Percentiles rank a stretch among this genome's conserved stretches.
These are phyloP conservation scores for Diplogasteroides magnus DNA, from an alignment of 1,140 invertebrate species.

Conservation along the genomic window DNA sequence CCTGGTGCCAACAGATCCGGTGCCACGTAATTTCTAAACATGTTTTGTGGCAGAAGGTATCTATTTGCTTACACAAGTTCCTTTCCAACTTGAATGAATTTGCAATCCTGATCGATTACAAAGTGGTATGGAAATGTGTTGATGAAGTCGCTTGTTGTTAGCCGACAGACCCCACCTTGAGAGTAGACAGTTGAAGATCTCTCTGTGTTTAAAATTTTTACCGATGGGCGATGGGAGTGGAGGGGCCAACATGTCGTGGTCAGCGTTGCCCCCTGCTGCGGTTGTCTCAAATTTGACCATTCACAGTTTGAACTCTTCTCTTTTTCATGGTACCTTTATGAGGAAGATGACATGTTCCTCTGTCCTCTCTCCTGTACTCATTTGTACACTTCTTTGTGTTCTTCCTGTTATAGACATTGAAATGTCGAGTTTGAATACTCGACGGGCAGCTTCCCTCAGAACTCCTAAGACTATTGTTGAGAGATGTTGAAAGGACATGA, in stretches of 20 bases:
- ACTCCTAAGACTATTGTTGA: slow-evolving; percentile 34
- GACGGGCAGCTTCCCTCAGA: slow-evolving; percentile 47
- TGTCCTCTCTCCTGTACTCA: slow-evolving; percentile 34
- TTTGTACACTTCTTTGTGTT: slow-evolving; percentile 35
- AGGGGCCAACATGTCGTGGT: background rate
- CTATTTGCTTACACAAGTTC: slow-evolving; percentile 37
- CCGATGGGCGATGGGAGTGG: slow-evolving; percentile 3
- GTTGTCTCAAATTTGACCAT: background rate
- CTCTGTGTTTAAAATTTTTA: background rate
- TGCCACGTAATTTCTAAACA: background rate
- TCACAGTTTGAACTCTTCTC: slow-evolving; percentile 1
- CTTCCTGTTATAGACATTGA: slow-evolving; percentile 41
- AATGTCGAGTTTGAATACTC: slow-evolving; percentile 53
- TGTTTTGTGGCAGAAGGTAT: background rate
- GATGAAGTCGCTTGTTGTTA: slow-evolving; percentile 27
- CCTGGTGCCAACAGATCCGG: background rate
- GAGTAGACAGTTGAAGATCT: background rate
- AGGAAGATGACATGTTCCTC: slow-evolving; percentile 39
- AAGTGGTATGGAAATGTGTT: slow-evolving; percentile 57
- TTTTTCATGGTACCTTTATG: slow-evolving; percentile 24
- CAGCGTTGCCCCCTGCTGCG: background rate
- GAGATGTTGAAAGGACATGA: background rate
- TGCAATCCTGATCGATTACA: slow-evolving; percentile 55
- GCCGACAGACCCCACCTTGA: slow-evolving; percentile 1
- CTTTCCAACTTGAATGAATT: slow-evolving; percentile 47